Percentiles rank a stretch among this genome's conserved stretches.
Conservation (phyloP, 2,888 invertebrate species). For the Ophion costatus region DNA sequence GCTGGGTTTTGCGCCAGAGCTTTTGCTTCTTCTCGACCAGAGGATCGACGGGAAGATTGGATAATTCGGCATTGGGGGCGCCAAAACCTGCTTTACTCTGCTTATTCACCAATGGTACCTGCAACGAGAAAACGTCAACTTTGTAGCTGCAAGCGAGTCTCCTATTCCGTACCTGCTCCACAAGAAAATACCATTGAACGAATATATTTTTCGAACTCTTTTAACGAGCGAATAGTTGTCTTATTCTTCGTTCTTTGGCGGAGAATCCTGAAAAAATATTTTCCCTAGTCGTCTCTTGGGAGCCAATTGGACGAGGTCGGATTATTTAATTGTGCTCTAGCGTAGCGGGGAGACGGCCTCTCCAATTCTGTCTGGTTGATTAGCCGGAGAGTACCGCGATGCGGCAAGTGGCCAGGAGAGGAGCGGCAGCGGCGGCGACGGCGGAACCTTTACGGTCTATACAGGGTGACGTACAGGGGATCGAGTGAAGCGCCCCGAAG, state of each 20-base stretch:
- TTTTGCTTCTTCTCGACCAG: slow-evolving; percentile 79
- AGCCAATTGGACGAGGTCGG: too few species aligned
- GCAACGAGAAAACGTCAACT: slow-evolving; percentile 67
- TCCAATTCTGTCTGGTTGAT: slow-evolving; percentile 52
- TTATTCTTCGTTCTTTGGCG: slow-evolving; percentile 29
- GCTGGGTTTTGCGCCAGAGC: slow-evolving; percentile 83
- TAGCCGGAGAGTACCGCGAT: slow-evolving; percentile 52
- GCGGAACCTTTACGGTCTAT: not conserved
- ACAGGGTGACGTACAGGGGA: slow-evolving; percentile 12
- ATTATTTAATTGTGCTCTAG: too few species aligned
- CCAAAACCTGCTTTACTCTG: slow-evolving; percentile 88
- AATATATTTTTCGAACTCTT: not conserved
- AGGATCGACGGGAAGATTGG: slow-evolving; percentile 75
- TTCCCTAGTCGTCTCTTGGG: too few species aligned
- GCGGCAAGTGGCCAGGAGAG: slow-evolving; percentile 30
- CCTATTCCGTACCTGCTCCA: too few species aligned
- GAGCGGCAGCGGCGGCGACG: not conserved
- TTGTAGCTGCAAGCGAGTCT: not conserved
- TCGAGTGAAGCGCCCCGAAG: slow-evolving; percentile 29
- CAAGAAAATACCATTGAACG: not conserved
- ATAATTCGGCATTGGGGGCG: slow-evolving; percentile 79
- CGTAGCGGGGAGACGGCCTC: slow-evolving; percentile 42
- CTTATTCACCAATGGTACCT: slow-evolving; percentile 87
- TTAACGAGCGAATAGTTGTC: slow-evolving; percentile 38
- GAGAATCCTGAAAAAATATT: slow-evolving; percentile 21